Evolutionary conservation across 2,888 invertebrate genomes (phyloP).

Genomic region (Lithophane ornitopus): DNA sequence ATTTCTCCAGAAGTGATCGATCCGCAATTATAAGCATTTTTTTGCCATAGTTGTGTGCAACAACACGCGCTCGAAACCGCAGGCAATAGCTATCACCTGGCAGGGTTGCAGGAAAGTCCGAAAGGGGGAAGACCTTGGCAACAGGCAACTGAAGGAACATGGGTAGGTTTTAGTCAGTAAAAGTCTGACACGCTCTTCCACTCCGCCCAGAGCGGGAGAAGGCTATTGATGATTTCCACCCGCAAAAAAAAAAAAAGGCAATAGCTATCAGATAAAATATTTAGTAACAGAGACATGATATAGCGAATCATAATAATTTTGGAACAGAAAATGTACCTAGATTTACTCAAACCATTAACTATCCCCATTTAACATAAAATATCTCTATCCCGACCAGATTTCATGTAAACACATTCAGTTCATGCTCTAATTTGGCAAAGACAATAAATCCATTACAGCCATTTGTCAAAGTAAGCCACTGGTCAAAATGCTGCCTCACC

Average conservation of each 20-base stretch:
- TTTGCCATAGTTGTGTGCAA: no score
- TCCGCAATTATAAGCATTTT: no score
- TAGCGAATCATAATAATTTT: background rate
- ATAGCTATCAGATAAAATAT: background rate
- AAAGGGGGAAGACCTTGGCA: no score
- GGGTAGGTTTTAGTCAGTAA: no score
- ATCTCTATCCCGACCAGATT: slow-evolving; percentile 22
- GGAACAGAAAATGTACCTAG: background rate
- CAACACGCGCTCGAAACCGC: no score
- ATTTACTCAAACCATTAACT: slow-evolving; percentile 12
- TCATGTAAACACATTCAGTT: slow-evolving; percentile 55
- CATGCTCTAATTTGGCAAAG: slow-evolving; percentile 56
- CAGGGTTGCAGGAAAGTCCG: no score
- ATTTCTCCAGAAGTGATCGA: no score
- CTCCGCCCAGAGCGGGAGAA: no score
- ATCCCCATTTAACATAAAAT: slow-evolving; percentile 37
- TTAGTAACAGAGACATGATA: background rate
- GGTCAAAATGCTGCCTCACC: slow-evolving; percentile 70
- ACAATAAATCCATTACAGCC: slow-evolving; percentile 58
- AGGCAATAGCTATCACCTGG: background rate
- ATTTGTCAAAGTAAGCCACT: slow-evolving; percentile 65
- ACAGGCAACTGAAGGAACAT: no score
- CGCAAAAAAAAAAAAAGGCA: no score
- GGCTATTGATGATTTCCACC: no score
- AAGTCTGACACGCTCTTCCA: no score